phyloP scores from a whole-genome alignment of 2,797 vertebrate genomes.

The Parambassis ranga region DNA sequence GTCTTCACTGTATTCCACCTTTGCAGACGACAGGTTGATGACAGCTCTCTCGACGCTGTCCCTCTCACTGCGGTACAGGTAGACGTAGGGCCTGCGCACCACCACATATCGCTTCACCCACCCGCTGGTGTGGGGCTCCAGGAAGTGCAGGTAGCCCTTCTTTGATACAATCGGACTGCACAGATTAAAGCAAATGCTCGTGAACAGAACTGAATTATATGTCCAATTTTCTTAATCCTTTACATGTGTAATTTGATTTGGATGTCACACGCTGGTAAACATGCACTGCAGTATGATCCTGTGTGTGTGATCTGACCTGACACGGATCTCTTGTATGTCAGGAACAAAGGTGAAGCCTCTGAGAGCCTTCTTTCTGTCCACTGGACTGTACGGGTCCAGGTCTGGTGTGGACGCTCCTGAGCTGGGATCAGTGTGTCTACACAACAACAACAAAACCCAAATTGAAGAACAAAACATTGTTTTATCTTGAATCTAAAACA shows the following conservation, averaged over 20 bases:
- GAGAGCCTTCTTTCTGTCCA: constrained; percentile 86
- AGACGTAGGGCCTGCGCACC: constrained; percentile 94
- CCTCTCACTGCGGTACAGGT: constrained; percentile 95
- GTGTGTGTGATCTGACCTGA: constrained; percentile 82
- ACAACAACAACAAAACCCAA: background rate
- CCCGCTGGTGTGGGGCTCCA: constrained; percentile 94
- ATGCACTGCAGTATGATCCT: too few species aligned
- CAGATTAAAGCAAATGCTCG: background rate
- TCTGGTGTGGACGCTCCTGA: constrained; percentile 91
- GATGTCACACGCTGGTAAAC: background rate
- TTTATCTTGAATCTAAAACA: background rate
- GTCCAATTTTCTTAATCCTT: too few species aligned
- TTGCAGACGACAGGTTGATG: constrained; percentile 96
- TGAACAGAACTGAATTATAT: too few species aligned
- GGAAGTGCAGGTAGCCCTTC: constrained; percentile 97
- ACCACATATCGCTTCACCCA: constrained; percentile 97
- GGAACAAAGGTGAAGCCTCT: constrained; percentile 88
- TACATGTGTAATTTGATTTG: too few species aligned
- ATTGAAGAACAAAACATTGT: too few species aligned
- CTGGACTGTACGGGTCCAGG: constrained; percentile 84
- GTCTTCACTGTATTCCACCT: constrained; percentile 99
- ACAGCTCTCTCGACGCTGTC: constrained; percentile 93
- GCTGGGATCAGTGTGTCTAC: constrained; percentile 85
- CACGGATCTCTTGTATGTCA: constrained; percentile 96
- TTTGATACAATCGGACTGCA: constrained; percentile 96